Conservation (phyloP, 2,888 invertebrate species). For the Dasypolia templi region DNA sequence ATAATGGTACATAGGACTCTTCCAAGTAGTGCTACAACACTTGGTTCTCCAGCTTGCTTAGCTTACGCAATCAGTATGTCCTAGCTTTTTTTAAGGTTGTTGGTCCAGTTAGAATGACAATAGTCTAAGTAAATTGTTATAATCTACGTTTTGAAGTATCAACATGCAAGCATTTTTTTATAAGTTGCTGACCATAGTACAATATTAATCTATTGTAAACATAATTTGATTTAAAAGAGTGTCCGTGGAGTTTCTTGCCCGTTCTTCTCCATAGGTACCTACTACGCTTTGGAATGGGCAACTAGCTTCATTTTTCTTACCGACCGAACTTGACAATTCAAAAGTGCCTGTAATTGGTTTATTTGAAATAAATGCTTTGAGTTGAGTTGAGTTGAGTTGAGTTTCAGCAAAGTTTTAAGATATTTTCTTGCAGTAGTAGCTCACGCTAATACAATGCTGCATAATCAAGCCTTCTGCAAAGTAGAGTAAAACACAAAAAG, state of each 20-base stretch:
- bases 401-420: background rate
- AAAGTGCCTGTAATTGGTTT: too few relatives aligned
- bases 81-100: background rate
- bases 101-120: background rate
- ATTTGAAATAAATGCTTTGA: too few relatives aligned
- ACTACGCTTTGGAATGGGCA: too few relatives aligned
- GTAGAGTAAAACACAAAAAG: conserved; percentile 12
- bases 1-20: background rate
- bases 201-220: too few relatives aligned
- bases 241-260: too few relatives aligned
- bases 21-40: background rate
- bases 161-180: background rate
- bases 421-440: background rate
- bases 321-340: too few relatives aligned
- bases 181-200: background rate
- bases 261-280: too few relatives aligned
- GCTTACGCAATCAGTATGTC: background rate
- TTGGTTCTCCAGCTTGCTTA: background rate
- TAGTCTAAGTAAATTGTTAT: background rate
- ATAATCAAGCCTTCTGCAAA: background rate
- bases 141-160: background rate
- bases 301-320: too few relatives aligned
- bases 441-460: background rate
- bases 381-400: too few relatives aligned
- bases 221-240: too few relatives aligned